Conservation (phyloP, 2,888 invertebrate species). For the Epistrophe grossulariae region DNA sequence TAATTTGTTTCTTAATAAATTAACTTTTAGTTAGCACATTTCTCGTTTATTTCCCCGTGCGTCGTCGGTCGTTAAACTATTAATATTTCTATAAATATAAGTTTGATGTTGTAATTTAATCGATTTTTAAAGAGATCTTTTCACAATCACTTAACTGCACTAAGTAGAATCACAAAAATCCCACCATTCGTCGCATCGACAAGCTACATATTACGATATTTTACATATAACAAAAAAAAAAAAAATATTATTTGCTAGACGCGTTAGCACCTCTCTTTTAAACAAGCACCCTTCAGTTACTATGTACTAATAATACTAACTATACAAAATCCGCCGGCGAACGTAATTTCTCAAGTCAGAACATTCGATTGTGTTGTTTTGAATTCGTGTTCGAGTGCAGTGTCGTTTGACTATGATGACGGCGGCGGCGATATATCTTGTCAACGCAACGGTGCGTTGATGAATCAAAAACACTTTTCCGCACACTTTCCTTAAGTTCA, state of each 20-base stretch:
- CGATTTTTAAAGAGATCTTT: conserved; percentile 65
- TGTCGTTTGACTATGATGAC: not conserved
- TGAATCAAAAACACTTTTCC: conserved; percentile 54
- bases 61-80: not conserved
- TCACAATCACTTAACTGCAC: conserved; percentile 71
- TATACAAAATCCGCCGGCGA: not conserved
- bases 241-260: conserved; percentile 47
- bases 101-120: conserved; percentile 43
- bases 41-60: not conserved
- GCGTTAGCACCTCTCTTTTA: conserved; percentile 62
- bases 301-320: not conserved
- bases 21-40: conserved; percentile 48
- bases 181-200: not conserved
- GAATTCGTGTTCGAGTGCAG: conserved; percentile 22
- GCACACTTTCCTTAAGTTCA: conserved; percentile 54
- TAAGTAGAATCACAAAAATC: conserved; percentile 63
- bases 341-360: not conserved
- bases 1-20: not conserved
- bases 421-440: not conserved
- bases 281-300: conserved; percentile 65
- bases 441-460: not conserved
- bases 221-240: conserved; percentile 59
- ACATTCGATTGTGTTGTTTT: conserved; percentile 55
- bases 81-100: conserved; percentile 44
- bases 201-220: conserved; percentile 17